phyloP scores from a whole-genome alignment of 2,888 invertebrate genomes.

The Drosophila ustulata region DNA sequence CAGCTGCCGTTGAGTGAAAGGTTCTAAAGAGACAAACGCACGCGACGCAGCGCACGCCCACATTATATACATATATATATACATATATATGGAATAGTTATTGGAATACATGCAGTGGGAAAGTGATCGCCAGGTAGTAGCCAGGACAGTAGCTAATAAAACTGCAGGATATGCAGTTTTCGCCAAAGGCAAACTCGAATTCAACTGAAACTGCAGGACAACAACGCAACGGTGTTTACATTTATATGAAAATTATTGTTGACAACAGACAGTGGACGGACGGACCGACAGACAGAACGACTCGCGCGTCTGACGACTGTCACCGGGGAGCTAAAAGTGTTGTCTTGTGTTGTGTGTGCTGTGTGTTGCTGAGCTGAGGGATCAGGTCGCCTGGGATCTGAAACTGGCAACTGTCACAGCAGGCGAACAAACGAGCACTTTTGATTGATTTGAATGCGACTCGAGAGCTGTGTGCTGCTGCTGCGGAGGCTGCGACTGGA shows the following conservation, averaged over 20 bases:
- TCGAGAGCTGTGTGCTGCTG: not conserved
- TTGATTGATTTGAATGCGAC: conserved; percentile 76
- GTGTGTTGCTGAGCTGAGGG: conserved; percentile 17
- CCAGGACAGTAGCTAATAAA: conserved; percentile 39
- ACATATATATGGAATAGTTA: not conserved
- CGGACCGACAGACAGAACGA: not conserved
- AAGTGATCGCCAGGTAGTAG: conserved; percentile 43
- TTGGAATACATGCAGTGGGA: not conserved
- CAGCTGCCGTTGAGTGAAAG: conserved; percentile 63
- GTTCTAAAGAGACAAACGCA: conserved; percentile 41
- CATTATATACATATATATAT: conserved; percentile 14
- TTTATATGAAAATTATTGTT: conserved; percentile 66
- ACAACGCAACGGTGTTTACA: conserved; percentile 61
- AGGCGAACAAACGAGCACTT: conserved; percentile 64
- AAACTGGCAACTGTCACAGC: conserved; percentile 55
- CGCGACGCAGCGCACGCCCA: conserved; percentile 64
- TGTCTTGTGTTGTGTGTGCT: conserved; percentile 27
- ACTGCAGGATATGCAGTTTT: conserved; percentile 43
- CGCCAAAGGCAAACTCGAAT: conserved; percentile 13
- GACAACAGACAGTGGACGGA: conserved; percentile 34
- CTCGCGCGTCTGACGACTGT: conserved; percentile 18
- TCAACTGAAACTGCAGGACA: conserved; percentile 58
- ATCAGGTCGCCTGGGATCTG: conserved; percentile 56
- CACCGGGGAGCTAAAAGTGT: conserved; percentile 53
- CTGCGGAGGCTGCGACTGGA: not conserved